These are phyloP conservation scores for Halocynthia aurantium DNA, from an alignment of 23 tunicate species.

Conservation along the genomic window DNA sequence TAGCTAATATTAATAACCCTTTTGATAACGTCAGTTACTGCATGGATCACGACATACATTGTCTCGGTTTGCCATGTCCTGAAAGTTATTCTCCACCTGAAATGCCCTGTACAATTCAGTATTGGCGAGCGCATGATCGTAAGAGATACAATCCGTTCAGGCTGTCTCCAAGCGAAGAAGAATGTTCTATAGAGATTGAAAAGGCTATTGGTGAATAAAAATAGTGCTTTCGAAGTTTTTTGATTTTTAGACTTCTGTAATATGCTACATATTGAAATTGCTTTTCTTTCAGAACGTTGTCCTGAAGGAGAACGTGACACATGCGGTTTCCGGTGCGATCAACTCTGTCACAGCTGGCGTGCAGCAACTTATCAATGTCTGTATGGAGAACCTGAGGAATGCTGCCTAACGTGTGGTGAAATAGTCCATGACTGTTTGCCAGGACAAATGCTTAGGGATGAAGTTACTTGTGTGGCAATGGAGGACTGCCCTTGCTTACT, in stretches of 20 bases:
- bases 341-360: conserved; percentile 94
- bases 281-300: conserved; percentile 46
- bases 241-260: too few species aligned
- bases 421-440: conserved; percentile 35
- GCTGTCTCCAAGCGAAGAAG: conserved; percentile 52
- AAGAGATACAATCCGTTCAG: conserved; percentile 79
- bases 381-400: conserved; percentile 46
- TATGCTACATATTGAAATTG: not conserved
- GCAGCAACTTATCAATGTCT: conserved; percentile 91
- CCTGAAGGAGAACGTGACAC: conserved; percentile 44
- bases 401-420: conserved; percentile 86
- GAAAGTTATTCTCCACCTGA: conserved; percentile 60
- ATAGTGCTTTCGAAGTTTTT: not conserved
- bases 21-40: conserved; percentile 67
- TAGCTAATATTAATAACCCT: not conserved
- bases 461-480: conserved; percentile 51
- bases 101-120: conserved; percentile 79
- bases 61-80: conserved; percentile 97
- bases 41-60: conserved; percentile 95
- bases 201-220: conserved; percentile 60
- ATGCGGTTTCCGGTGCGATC: conserved; percentile 78
- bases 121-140: conserved; percentile 49
- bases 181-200: conserved; percentile 58
- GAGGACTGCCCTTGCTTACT: conserved; percentile 90
- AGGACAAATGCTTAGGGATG: conserved; percentile 67